Evolutionary conservation across 1,140 invertebrate genomes (phyloP), one percentile per base, ranked within the genome.

Genomic region (Penaeus chinensis): DNA sequence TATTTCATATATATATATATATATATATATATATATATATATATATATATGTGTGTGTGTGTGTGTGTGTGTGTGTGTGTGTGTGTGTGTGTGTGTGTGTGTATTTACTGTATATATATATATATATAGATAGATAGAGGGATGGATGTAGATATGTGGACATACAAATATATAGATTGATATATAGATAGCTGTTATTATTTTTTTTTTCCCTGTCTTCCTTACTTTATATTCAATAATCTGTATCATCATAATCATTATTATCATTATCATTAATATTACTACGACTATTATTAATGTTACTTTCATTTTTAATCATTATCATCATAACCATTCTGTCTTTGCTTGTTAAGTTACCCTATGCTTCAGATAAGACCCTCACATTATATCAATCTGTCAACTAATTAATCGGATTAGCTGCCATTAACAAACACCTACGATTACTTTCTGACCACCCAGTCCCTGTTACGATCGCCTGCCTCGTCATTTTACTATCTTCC

Each of bases 1-100:
- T 24, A 24, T 24, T 69, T 10, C 27, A 69, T 69, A 69, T 69
- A 69, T 20, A 69, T 10, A 69, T 69, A 69, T 69, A 69, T 5
- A 69, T 69, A 69, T 71, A 69, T 69, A 69, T 69, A 3, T 69
- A 69, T 69, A 69, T 22, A 22, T 69, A 69, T 13, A 69, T 69
- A 71, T 71, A 71, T 71, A 71, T 71, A 71, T 74, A 4, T 74
- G 8, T 74, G 20, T 74, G 20, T 74, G 8, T 74, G 20, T 74
- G 32, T 74, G 20, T 74, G 8, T 74, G 20, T 32, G 8, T 74
- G 20, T 74, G 8, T 74, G 20, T 74, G 10, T 74, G 10, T 74
- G 20, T 74, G 19, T 74, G 10, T 74, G 20, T 74, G 13, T 74
- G 37, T 74, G 8, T 74, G 20, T 74, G 10, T 74, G 20, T 74